A percentile compares a stretch with the other conserved stretches of the same genome.
Conservation (phyloP, 2,113 vertebrate genomes). For the Megaceryle maxima region DNA sequence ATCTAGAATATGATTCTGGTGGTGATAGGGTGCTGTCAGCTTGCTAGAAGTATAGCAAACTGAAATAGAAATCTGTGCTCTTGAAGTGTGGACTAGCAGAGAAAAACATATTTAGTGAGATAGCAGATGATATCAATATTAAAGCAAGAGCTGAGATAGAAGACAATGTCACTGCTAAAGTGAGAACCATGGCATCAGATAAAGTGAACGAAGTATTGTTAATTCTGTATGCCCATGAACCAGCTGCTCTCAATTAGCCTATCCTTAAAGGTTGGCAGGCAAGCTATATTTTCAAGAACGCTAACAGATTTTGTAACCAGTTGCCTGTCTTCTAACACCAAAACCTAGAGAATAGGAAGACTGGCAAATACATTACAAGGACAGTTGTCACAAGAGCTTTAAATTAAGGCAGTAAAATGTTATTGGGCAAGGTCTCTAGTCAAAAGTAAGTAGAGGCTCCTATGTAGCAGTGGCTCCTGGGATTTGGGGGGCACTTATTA, state of each 20-base stretch:
- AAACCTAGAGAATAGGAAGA: neutral
- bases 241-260: slow-evolving; percentile 2
- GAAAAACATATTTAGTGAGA: neutral
- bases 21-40: neutral
- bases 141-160: neutral
- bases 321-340: neutral
- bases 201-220: neutral
- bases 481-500: neutral
- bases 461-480: neutral
- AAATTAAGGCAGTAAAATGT: neutral
- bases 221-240: neutral
- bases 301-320: neutral
- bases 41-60: neutral
- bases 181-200: neutral
- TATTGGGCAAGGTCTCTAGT: neutral
- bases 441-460: neutral
- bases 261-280: neutral
- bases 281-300: neutral
- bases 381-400: neutral
- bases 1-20: neutral
- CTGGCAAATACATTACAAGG: neutral
- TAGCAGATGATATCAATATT: neutral
- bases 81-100: neutral
- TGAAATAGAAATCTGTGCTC: neutral
- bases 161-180: neutral